Percentiles rank a stretch among this genome's conserved stretches.
Conservation (phyloP, 2,888 invertebrate genomes). For the Brachypalpus laphriformis region DNA sequence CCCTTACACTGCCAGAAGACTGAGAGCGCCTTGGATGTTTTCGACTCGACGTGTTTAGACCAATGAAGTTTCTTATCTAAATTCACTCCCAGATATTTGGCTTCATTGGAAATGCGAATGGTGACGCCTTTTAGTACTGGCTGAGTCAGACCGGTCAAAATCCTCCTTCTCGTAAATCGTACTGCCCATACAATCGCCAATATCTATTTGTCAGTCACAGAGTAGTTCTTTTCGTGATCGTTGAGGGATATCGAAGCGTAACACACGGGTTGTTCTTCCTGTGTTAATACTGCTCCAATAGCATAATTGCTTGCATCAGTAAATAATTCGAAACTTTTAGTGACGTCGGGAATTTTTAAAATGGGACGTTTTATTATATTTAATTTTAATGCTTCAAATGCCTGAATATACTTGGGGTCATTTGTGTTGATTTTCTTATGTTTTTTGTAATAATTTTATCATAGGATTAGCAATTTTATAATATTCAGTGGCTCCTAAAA, state of each 20-base stretch:
- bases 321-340: background rate
- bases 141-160: no score
- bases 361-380: background rate
- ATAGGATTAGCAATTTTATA: background rate
- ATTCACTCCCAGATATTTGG: no score
- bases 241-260: background rate
- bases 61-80: no score
- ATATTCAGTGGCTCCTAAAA: background rate
- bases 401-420: background rate
- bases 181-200: background rate
- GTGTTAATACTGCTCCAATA: background rate
- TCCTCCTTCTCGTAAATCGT: no score
- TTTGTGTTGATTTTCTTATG: background rate
- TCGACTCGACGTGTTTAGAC: no score
- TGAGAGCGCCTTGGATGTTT: no score
- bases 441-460: background rate
- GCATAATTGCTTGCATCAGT: background rate
- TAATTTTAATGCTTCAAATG: background rate
- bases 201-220: background rate
- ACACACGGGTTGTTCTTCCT: background rate
- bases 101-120: no score
- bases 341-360: background rate
- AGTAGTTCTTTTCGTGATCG: background rate
- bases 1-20: no score
- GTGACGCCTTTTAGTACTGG: no score